Evolutionary conservation across 2,113 vertebrate species (phyloP).

Genomic region (Xiphorhynchus elegans): DNA sequence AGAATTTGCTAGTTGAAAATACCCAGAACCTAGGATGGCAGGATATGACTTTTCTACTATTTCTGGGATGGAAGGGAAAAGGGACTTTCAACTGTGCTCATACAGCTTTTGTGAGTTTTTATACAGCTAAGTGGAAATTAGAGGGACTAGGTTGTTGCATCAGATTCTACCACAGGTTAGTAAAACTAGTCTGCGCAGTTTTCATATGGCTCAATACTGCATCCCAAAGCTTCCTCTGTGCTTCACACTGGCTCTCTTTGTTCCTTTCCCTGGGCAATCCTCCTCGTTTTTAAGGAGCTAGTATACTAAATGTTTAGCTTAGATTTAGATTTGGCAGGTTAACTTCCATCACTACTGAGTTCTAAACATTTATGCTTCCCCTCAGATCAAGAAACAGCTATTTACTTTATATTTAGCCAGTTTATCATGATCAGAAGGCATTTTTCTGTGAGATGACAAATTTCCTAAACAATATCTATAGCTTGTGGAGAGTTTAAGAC

Average conservation of each 20-base stretch:
- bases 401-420: not conserved
- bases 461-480: not conserved
- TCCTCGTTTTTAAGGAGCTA: not conserved
- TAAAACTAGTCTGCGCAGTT: not conserved
- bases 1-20: not conserved
- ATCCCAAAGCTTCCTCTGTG: not conserved
- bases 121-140: not conserved
- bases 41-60: not conserved
- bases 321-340: not conserved
- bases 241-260: not conserved
- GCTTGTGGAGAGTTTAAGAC: not conserved
- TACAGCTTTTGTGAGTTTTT: not conserved
- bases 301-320: not conserved
- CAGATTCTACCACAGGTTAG: not conserved
- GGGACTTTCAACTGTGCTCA: not conserved
- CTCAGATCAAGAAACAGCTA: not conserved
- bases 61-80: not conserved
- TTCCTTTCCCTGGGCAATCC: not conserved
- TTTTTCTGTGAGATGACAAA: not conserved
- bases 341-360: not conserved
- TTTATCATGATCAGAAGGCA: not conserved
- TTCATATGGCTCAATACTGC: accelerated
- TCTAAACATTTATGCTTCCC: not conserved
- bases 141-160: accelerated
- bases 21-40: not conserved